Percentiles rank a stretch among this genome's conserved stretches.
Evolutionary conservation across 2,888 invertebrate species (phyloP).

Genomic region (Drosophila birchii): DNA sequence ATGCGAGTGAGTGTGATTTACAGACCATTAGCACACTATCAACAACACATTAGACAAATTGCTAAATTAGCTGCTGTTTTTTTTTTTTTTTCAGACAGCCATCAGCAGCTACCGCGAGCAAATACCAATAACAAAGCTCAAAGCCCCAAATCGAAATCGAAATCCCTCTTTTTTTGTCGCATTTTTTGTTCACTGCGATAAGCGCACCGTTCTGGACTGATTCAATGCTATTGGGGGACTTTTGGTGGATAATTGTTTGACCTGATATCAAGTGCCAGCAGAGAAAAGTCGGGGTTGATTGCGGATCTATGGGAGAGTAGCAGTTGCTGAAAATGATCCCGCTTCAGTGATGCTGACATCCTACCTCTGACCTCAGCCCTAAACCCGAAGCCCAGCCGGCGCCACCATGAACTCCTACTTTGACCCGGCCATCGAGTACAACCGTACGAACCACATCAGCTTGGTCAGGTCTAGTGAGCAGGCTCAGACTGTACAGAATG

Average conservation of each 20-base stretch:
- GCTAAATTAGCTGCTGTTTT: constrained; percentile 71
- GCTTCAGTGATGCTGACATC: neutral
- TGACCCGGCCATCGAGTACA: constrained; percentile 67
- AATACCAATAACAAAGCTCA: constrained; percentile 9
- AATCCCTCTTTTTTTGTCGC: constrained; percentile 15
- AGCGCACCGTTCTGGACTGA: constrained; percentile 29
- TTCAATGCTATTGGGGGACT: constrained; percentile 30
- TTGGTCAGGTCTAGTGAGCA: constrained; percentile 54
- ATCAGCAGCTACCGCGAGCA: constrained; percentile 20
- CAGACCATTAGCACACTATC: constrained; percentile 77
- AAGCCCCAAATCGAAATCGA: constrained; percentile 14
- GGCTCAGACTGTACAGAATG: constrained; percentile 70
- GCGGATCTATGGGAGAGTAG: constrained; percentile 25
- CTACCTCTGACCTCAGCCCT: neutral
- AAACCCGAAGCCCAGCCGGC: neutral
- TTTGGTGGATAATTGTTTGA: constrained; percentile 54
- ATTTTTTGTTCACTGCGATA: constrained; percentile 22
- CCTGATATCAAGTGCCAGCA: constrained; percentile 51
- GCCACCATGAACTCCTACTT: constrained; percentile 68
- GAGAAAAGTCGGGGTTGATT: constrained; percentile 18
- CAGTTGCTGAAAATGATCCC: constrained; percentile 31
- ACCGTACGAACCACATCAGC: constrained; percentile 51
- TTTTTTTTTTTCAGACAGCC: constrained; percentile 29
- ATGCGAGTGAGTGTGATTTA: constrained; percentile 69
- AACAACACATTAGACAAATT: constrained; percentile 78